Base-by-base conservation (phyloP, 2,888 invertebrate species). In the Sturmia bella region DNA sequence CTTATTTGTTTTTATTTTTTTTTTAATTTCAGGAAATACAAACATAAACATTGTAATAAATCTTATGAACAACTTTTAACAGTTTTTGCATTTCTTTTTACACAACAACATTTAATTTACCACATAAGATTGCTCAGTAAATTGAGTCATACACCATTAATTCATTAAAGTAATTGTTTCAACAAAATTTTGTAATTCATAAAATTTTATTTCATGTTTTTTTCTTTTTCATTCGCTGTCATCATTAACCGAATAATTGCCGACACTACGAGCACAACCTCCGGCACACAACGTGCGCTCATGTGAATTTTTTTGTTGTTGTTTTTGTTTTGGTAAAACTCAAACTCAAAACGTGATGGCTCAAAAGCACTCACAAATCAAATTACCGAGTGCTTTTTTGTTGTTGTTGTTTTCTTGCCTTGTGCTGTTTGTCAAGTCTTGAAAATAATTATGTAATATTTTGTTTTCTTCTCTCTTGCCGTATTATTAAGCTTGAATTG, bases 381-480 rank as follows among this genome's bases (percentile, higher is more conserved):
- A 45, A 17, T 27, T 12, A 45, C 15, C 21, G 24, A 57, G 24
- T n/a, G 3, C n/a, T n/a, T 37, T 37, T 50, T 64, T 50, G 27
- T 15, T 12, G 7, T 13, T 12, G 15, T 24, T 21, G n/a, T 0
- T 13, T 48, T 45, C 27, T 19, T 70, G 52, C 0, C 27, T 27
- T 27, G 27, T 21, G 57, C 1, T 59, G 50, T 27, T 50, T 57
- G 39, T 19, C 39, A 52, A 39, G 21, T 37, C 4, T 64, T 32
- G 6, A 21, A 66, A 21, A 48, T 41, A 57, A 43, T 78, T 48
- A 72, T 78, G 77, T 78, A 78, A 78, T 63, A 43, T 45, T 5
- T 19, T 43, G 32, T 59, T 66, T 32, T 32, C 6, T 32, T 32
- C 4, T 56, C 24, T 63, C 54, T 37, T 17, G 13, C 64, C 37